phyloP scores from a whole-genome alignment of 2,888 invertebrate species.

The Diarsia mendica region DNA sequence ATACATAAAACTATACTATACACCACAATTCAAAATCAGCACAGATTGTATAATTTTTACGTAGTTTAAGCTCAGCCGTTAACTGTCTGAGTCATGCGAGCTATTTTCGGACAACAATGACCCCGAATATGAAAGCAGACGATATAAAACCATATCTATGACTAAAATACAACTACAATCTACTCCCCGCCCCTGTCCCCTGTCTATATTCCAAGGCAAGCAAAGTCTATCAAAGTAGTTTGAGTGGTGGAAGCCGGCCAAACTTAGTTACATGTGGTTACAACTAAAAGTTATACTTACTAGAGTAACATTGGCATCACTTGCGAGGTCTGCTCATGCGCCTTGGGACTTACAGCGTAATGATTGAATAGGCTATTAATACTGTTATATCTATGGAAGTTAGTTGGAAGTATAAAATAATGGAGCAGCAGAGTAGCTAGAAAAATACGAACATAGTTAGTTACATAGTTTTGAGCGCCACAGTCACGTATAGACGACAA shows the following conservation, averaged over 20 bases:
- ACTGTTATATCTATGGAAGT: neutral
- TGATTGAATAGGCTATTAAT: neutral
- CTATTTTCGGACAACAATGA: neutral
- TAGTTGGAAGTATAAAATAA: neutral
- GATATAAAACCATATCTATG: neutral
- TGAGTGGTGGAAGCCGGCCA: neutral
- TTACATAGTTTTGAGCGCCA: too few species aligned
- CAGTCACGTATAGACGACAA: too few species aligned
- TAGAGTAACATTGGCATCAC: slow-evolving; percentile 23
- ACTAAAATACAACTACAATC: neutral
- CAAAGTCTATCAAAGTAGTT: slow-evolving; percentile 38
- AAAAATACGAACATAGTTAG: too few species aligned
- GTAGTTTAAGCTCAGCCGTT: too few species aligned
- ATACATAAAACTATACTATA: too few species aligned
- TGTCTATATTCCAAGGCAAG: slow-evolving; percentile 8
- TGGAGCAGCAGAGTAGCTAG: too few species aligned
- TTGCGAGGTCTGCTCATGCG: slow-evolving; percentile 23
- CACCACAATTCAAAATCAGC: too few species aligned
- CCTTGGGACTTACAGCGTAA: neutral
- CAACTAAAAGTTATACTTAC: slow-evolving; percentile 27
- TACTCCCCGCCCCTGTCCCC: neutral
- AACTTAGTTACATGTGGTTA: slow-evolving; percentile 51
- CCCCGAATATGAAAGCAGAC: neutral
- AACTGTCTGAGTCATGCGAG: neutral
- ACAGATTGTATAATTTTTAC: too few species aligned